Conservation (phyloP, 1,140 invertebrate species). For the Akabosia matsudoensis region DNA sequence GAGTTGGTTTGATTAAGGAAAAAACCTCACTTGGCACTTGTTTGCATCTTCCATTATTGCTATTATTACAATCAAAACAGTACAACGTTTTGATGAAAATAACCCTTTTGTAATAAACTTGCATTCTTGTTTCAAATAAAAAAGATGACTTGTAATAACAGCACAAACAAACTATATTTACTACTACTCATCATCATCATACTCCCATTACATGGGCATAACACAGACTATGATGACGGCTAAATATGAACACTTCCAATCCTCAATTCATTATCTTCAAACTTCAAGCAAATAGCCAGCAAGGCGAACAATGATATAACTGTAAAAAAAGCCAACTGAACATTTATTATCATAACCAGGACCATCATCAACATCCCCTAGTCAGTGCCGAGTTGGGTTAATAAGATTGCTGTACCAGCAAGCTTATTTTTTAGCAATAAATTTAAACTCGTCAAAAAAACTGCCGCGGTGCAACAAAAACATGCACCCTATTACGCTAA, state of each 20-base stretch:
- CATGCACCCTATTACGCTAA: too few species aligned
- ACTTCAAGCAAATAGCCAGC: background rate
- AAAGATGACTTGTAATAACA: background rate
- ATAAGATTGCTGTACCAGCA: background rate
- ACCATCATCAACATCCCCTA: background rate
- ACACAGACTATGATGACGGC: background rate
- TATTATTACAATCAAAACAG: background rate
- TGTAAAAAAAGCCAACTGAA: constrained; percentile 5
- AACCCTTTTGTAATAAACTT: background rate
- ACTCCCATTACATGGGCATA: too few species aligned
- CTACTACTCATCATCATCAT: too few species aligned
- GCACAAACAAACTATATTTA: too few species aligned
- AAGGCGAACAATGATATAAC: background rate
- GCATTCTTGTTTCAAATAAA: background rate
- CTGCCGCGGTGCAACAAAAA: too few species aligned
- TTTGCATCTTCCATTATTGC: background rate
- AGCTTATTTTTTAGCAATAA: background rate
- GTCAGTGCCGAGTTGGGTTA: background rate
- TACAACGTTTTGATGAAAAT: background rate
- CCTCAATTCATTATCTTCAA: background rate
- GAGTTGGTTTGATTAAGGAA: background rate
- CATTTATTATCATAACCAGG: background rate
- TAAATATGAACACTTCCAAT: background rate
- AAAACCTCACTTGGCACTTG: background rate
- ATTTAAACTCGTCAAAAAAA: too few species aligned